phyloP scores from a whole-genome alignment of 1,140 invertebrate species.

The Drosophila albomicans region DNA sequence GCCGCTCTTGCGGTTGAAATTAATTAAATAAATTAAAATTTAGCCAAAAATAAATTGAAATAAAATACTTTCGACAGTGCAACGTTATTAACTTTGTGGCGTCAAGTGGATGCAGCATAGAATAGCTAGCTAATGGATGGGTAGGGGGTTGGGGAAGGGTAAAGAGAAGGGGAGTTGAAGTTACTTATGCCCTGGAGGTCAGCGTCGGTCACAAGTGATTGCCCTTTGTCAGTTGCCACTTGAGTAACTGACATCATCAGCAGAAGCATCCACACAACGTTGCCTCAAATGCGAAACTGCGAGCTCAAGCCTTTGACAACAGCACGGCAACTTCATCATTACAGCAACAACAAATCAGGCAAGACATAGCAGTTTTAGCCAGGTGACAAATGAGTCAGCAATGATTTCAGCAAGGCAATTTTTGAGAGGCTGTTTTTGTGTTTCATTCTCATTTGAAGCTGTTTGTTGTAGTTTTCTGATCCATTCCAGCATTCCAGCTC shows the following conservation, averaged over 20 bases:
- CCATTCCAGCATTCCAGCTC: no score
- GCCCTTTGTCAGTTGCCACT: slow-evolving; percentile 69
- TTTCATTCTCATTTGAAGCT: not conserved
- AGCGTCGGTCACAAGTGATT: slow-evolving; percentile 68
- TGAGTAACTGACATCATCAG: slow-evolving; percentile 32
- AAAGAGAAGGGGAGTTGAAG: not conserved
- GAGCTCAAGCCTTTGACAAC: slow-evolving; percentile 10
- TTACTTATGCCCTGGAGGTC: slow-evolving; percentile 21
- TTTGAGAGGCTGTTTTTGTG: no score
- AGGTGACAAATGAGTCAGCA: slow-evolving; percentile 34
- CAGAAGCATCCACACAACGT: slow-evolving; percentile 19
- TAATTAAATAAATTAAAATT: slow-evolving; percentile 81
- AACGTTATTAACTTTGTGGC: slow-evolving; percentile 62
- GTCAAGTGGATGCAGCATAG: slow-evolving; percentile 17
- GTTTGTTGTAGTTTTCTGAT: not conserved
- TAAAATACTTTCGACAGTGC: slow-evolving; percentile 64
- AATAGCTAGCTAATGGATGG: not conserved
- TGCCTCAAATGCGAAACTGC: not conserved
- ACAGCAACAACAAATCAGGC: slow-evolving; percentile 19
- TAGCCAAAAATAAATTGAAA: slow-evolving; percentile 60
- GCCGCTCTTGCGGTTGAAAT: slow-evolving; percentile 35
- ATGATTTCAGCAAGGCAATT: not conserved
- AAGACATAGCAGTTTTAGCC: slow-evolving; percentile 14
- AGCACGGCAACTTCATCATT: slow-evolving; percentile 7
- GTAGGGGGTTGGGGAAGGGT: slow-evolving; percentile 5